These are phyloP conservation scores for Lepidurus arcticus DNA, from an alignment of 1,140 invertebrate species.

Conservation along the genomic window DNA sequence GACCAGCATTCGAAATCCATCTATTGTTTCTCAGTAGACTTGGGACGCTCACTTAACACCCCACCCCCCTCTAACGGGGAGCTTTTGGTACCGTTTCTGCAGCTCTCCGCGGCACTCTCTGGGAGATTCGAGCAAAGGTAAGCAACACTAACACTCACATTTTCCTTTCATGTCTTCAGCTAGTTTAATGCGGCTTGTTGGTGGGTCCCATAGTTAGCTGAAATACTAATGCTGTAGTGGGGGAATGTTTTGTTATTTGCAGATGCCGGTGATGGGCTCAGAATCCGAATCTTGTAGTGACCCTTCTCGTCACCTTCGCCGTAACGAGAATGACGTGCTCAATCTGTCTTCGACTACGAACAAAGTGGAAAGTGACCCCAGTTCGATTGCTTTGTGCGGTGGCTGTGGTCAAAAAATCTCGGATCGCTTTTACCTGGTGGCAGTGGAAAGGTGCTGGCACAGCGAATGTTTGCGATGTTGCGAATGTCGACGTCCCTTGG, in stretches of 20 bases:
- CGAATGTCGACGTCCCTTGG: constrained; percentile 75
- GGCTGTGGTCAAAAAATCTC: constrained; percentile 77
- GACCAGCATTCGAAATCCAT: background rate
- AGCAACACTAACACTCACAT: background rate
- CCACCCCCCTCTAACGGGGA: background rate
- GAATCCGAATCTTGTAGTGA: constrained; percentile 9
- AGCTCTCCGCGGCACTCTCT: background rate
- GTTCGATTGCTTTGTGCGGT: constrained; percentile 56
- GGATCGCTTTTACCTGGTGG: constrained; percentile 80
- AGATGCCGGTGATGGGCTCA: constrained; percentile 17
- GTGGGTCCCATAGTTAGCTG: background rate
- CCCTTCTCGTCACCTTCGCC: background rate
- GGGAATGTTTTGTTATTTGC: background rate
- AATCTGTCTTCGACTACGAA: constrained; percentile 8
- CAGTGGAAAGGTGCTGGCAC: constrained; percentile 85
- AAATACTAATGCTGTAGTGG: background rate
- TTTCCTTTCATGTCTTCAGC: background rate
- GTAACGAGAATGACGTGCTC: background rate
- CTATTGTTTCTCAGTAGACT: background rate
- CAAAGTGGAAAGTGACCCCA: constrained; percentile 17
- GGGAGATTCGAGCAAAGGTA: background rate
- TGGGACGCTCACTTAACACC: background rate
- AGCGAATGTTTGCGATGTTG: constrained; percentile 69
- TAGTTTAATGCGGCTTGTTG: background rate
- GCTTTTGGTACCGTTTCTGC: background rate